phyloP scores from a whole-genome alignment of 2,797 vertebrate species.

The Chaetodon trifasciatus region DNA sequence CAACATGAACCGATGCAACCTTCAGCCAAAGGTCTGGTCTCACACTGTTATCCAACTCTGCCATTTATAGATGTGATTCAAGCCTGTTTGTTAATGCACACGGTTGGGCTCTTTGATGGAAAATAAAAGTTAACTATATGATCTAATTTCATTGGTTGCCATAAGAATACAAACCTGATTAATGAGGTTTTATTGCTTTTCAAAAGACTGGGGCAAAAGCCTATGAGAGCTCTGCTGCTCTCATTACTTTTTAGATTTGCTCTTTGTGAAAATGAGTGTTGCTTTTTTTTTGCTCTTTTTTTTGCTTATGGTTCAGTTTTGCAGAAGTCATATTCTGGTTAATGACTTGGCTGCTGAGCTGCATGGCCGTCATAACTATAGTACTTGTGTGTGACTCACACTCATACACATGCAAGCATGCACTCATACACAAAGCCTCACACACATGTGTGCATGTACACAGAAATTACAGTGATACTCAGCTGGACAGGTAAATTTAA shows the following conservation, averaged over 20 bases:
- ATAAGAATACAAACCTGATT: slow-evolving; percentile 31
- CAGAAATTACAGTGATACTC: neutral
- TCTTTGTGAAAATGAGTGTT: slow-evolving; percentile 18
- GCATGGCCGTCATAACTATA: slow-evolving; percentile 12
- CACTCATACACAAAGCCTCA: slow-evolving; percentile 8
- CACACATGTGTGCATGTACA: neutral
- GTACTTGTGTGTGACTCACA: neutral
- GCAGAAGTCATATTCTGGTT: slow-evolving; percentile 33
- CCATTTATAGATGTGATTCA: slow-evolving; percentile 81
- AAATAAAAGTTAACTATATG: slow-evolving; percentile 54
- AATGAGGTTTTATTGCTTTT: slow-evolving; percentile 35
- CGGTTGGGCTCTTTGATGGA: slow-evolving; percentile 47
- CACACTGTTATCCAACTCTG: slow-evolving; percentile 82
- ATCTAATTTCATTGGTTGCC: slow-evolving; percentile 35
- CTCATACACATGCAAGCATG: slow-evolving; percentile 6
- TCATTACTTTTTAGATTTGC: slow-evolving; percentile 30
- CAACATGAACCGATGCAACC: slow-evolving; percentile 78
- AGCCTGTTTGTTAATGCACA: slow-evolving; percentile 70
- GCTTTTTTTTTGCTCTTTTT: slow-evolving; percentile 10
- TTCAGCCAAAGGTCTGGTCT: slow-evolving; percentile 81
- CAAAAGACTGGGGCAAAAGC: slow-evolving; percentile 16
- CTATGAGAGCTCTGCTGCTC: slow-evolving; percentile 8
- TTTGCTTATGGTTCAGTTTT: slow-evolving; percentile 25
- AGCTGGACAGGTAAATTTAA: neutral
- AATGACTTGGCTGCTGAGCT: neutral